Evolutionary conservation across 2,113 vertebrate genomes (phyloP).

Genomic region (Aspiorhynchus laticeps): DNA sequence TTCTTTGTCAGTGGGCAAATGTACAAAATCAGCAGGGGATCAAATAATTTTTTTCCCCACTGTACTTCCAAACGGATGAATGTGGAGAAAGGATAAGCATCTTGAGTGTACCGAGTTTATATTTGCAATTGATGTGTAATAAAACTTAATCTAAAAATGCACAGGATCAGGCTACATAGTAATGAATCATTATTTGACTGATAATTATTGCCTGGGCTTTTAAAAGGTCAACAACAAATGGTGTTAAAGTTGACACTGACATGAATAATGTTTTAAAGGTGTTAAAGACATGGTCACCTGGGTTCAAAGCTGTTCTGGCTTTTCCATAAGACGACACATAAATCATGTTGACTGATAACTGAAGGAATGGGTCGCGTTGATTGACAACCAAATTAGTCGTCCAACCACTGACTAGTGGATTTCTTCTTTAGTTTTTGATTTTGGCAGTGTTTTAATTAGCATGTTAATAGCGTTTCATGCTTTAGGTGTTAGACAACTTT

Average conservation of each 20-base stretch:
- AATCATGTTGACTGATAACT: background rate
- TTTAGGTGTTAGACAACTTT: no score
- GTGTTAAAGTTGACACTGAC: background rate
- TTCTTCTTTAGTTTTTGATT: no score
- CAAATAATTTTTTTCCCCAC: no score
- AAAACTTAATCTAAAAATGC: background rate
- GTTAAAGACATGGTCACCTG: background rate
- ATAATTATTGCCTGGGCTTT: background rate
- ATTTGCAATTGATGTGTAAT: background rate
- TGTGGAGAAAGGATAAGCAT: background rate
- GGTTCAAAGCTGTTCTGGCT: background rate
- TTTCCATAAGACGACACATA: background rate
- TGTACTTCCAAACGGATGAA: background rate
- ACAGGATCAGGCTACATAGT: background rate
- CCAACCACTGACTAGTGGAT: no score
- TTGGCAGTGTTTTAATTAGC: no score
- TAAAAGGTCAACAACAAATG: background rate
- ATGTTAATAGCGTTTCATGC: no score
- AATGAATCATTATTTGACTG: background rate
- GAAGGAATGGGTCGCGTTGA: no score
- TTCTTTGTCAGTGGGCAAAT: no score
- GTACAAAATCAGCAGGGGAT: no score
- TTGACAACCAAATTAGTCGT: no score
- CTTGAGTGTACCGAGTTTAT: background rate
- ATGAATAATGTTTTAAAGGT: background rate